Evolutionary conservation across 2,888 invertebrate genomes (phyloP).

Genomic region (Scrobipalpa atriplicella): DNA sequence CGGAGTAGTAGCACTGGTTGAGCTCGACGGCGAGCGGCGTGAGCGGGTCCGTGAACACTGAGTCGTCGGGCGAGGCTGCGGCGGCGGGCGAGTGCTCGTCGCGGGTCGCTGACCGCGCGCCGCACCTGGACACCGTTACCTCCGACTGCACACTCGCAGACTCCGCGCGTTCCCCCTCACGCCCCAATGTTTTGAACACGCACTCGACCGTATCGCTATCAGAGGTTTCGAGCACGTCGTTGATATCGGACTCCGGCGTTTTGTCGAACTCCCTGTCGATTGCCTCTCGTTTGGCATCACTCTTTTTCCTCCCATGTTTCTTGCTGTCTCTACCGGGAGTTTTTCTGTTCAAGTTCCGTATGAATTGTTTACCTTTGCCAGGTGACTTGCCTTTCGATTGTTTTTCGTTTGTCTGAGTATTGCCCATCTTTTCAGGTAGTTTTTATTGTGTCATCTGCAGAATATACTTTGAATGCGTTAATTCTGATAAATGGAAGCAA

Average conservation of each 20-base stretch:
- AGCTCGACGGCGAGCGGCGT: conserved; percentile 84
- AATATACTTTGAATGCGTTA: neutral
- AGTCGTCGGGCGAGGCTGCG: conserved; percentile 79
- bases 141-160: conserved; percentile 66
- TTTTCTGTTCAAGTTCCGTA: conserved; percentile 76
- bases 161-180: conserved; percentile 58
- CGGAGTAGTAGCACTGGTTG: conserved; percentile 85
- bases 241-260: conserved; percentile 78
- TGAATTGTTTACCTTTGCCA: conserved; percentile 82
- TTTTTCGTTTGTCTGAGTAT: conserved; percentile 79
- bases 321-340: conserved; percentile 69
- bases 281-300: conserved; percentile 63
- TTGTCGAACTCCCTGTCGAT: conserved; percentile 71
- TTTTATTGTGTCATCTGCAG: neutral
- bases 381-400: conserved; percentile 81
- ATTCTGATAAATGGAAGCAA: neutral
- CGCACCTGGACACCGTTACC: conserved; percentile 77
- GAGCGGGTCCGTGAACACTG: conserved; percentile 89
- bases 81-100: conserved; percentile 53
- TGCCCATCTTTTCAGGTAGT: conserved; percentile 72
- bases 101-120: conserved; percentile 76
- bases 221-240: conserved; percentile 69
- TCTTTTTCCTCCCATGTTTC: conserved; percentile 72
- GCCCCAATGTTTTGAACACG: conserved; percentile 63
- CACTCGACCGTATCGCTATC: conserved; percentile 79